phyloP scores from a whole-genome alignment of 2,797 vertebrate species.

The Acrossocheilus fasciatus region DNA sequence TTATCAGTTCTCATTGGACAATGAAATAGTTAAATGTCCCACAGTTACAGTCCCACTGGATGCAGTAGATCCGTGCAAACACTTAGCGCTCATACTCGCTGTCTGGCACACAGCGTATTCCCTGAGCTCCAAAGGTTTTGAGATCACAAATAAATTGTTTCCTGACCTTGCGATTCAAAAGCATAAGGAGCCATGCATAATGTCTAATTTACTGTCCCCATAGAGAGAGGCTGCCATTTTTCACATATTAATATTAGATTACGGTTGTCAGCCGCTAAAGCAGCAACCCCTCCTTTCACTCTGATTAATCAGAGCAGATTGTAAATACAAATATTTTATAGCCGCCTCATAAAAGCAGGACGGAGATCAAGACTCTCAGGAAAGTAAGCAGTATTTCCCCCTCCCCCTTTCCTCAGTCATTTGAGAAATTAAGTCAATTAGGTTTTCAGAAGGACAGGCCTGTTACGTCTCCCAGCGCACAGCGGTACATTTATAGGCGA shows the following conservation, averaged over 20 bases:
- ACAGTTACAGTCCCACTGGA: conserved; percentile 21
- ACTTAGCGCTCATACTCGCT: conserved; percentile 38
- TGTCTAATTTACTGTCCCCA: conserved; percentile 97
- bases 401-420: conserved; percentile 56
- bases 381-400: conserved; percentile 60
- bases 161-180: conserved; percentile 79
- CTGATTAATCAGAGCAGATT: conserved; percentile 85
- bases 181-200: conserved; percentile 91
- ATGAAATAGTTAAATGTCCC: conserved; percentile 34
- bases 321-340: conserved; percentile 88
- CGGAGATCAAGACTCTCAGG: conserved; percentile 61
- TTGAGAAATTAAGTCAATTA: conserved; percentile 70
- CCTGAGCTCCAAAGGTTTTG: conserved; percentile 62
- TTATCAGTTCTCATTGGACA: conserved; percentile 36
- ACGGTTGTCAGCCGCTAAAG: conserved; percentile 84
- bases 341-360: conserved; percentile 75
- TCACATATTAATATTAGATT: conserved; percentile 97
- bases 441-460: conserved; percentile 63
- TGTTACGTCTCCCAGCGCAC: conserved; percentile 56
- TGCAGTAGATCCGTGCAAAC: conserved; percentile 36
- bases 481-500: conserved; percentile 72
- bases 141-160: conserved; percentile 83
- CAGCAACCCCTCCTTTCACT: conserved; percentile 77
- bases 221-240: conserved; percentile 88
- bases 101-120: conserved; percentile 53